phyloP scores from a whole-genome alignment of 2,797 vertebrate species.

The Enoplosus armatus region DNA sequence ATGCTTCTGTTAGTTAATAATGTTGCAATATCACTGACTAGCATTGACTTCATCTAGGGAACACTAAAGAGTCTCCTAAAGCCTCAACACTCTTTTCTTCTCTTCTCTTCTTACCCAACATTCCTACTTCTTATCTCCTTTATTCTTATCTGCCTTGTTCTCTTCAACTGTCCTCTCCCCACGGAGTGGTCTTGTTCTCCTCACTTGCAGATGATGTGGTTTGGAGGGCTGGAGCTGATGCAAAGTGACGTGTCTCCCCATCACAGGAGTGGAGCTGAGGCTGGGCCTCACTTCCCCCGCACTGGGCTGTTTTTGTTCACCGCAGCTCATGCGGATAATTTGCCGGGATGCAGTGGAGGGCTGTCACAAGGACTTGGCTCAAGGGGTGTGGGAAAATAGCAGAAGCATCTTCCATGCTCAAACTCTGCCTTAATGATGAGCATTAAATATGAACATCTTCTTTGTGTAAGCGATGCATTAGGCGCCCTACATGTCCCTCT shows the following conservation, averaged over 20 bases:
- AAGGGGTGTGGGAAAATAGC: conserved; percentile 88
- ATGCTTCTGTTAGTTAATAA: conserved; percentile 11
- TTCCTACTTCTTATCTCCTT: conserved; percentile 41
- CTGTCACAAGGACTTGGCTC: conserved; percentile 89
- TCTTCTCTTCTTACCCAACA: conserved; percentile 26
- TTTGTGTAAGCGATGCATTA: conserved; percentile 84
- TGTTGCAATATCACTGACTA: conserved; percentile 32
- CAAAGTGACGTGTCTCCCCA: conserved; percentile 84
- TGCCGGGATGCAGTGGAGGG: conserved; percentile 88
- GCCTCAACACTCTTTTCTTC: not conserved
- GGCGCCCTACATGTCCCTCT: conserved; percentile 63
- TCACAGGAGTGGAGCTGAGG: conserved; percentile 80
- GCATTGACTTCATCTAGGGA: conserved; percentile 29
- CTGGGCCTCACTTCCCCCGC: conserved; percentile 83
- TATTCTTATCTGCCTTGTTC: conserved; percentile 54
- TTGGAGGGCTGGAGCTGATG: conserved; percentile 83
- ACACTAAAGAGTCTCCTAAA: conserved; percentile 12
- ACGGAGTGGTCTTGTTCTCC: conserved; percentile 76
- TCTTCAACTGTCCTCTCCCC: conserved; percentile 61
- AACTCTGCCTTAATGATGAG: conserved; percentile 83
- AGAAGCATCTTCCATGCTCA: conserved; percentile 85
- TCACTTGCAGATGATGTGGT: conserved; percentile 83
- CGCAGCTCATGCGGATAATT: conserved; percentile 88
- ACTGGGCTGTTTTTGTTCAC: conserved; percentile 88
- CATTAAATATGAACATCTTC: conserved; percentile 88